Percentiles rank a stretch among this genome's conserved stretches.
Evolutionary conservation across 23 tunicate genomes (phyloP).

Genomic region (Pegea sp.): DNA sequence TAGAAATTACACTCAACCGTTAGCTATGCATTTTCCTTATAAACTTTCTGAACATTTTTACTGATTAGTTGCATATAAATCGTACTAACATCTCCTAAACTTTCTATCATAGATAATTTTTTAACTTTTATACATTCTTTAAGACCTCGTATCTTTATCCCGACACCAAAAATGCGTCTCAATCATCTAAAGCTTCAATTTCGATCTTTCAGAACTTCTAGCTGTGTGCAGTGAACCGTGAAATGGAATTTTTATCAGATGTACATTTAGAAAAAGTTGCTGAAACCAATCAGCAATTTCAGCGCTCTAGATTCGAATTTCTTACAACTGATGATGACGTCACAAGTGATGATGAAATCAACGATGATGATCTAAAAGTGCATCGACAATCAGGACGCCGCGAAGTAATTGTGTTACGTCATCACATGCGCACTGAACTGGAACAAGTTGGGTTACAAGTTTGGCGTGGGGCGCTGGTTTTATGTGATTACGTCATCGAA

Average conservation of each 20-base stretch:
- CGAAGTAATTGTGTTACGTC: neutral
- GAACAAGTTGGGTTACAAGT: neutral
- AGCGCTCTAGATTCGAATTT: neutral
- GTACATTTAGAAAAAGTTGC: neutral
- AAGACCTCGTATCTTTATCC: too few species aligned
- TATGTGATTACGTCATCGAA: neutral
- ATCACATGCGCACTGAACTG: neutral
- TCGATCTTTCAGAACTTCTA: too few species aligned
- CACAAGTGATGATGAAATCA: neutral
- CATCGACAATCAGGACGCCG: neutral
- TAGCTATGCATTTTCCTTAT: too few species aligned
- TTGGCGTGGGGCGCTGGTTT: neutral
- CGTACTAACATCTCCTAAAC: too few species aligned
- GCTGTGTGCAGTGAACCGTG: too few species aligned
- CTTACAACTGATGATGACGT: neutral
- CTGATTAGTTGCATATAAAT: too few species aligned
- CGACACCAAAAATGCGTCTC: too few species aligned
- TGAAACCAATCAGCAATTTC: neutral
- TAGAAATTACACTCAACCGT: too few species aligned
- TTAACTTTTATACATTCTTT: too few species aligned
- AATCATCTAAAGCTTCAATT: too few species aligned
- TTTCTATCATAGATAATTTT: too few species aligned
- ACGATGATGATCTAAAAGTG: neutral
- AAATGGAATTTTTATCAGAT: neutral
- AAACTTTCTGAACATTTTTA: too few species aligned